Evolutionary conservation across 1,140 invertebrate genomes (phyloP).

Genomic region (Drosophila santomea): DNA sequence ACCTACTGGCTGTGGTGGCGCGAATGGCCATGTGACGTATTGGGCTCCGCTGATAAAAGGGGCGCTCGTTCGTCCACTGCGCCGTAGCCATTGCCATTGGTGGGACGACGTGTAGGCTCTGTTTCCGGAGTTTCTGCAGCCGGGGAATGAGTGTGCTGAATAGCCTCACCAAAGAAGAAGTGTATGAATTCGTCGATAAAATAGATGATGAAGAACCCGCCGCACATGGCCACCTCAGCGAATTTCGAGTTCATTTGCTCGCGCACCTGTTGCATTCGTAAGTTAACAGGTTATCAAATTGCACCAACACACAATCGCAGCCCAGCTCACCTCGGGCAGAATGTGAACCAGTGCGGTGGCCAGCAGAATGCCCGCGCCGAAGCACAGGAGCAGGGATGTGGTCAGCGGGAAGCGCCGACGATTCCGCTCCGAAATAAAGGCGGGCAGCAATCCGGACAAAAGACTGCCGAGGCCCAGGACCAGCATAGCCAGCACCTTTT

Average conservation of each 20-base stretch:
- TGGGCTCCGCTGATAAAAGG: constrained; percentile 36
- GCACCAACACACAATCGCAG: neutral
- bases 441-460: constrained; percentile 88
- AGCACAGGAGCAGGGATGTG: constrained; percentile 90
- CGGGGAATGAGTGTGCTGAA: constrained; percentile 69
- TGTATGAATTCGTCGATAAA: constrained; percentile 91
- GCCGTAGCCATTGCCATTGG: constrained; percentile 43
- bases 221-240: constrained; percentile 90
- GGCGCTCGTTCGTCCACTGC: constrained; percentile 54
- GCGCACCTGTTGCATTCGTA: constrained; percentile 62
- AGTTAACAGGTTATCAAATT: constrained; percentile 5
- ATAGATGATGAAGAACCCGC: constrained; percentile 92
- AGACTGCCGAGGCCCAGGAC: constrained; percentile 89
- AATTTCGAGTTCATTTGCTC: constrained; percentile 85
- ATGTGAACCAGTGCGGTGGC: constrained; percentile 93
- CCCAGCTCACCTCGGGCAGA: constrained; percentile 89
- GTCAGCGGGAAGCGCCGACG: constrained; percentile 86
- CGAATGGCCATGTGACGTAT: constrained; percentile 17
- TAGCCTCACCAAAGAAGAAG: constrained; percentile 86
- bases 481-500: constrained; percentile 90
- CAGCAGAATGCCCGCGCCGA: constrained; percentile 93
- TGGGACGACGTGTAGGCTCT: neutral
- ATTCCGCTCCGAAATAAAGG: constrained; percentile 86
- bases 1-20: constrained; percentile 48
- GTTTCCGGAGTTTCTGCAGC: constrained; percentile 1